Percentiles rank a stretch among this genome's conserved stretches.
Evolutionary conservation across 2,113 vertebrate genomes (phyloP).

Genomic region (Anhinga anhinga): DNA sequence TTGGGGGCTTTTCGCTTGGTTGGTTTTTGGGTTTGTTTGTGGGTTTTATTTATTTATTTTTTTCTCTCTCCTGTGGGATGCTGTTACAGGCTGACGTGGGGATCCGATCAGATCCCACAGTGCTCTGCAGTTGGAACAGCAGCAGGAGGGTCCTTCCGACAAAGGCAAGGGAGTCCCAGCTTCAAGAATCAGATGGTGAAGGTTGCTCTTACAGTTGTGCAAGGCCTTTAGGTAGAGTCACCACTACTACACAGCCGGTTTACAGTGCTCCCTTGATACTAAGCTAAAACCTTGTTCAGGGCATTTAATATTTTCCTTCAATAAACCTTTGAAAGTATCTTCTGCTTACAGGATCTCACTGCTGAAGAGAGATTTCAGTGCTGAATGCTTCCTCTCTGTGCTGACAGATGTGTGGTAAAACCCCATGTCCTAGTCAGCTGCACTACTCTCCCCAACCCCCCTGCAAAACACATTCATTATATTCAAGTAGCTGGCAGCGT

Average conservation of each 20-base stretch:
- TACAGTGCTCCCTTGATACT: background rate
- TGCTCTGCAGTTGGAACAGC: background rate
- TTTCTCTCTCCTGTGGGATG: background rate
- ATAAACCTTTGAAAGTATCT: background rate
- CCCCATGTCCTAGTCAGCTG: background rate
- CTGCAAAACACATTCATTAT: background rate
- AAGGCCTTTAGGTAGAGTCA: background rate
- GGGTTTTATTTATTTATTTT: no score
- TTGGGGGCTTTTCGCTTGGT: background rate
- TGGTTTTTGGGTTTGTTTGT: no score
- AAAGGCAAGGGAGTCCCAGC: background rate
- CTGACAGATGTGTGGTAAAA: background rate
- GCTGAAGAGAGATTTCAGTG: background rate
- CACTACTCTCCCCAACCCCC: background rate
- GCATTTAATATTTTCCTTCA: background rate
- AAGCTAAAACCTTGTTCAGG: background rate
- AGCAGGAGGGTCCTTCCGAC: background rate
- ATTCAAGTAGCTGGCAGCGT: background rate
- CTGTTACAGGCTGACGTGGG: background rate
- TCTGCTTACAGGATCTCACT: background rate
- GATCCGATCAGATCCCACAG: background rate
- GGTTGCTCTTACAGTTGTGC: background rate
- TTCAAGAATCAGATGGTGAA: background rate
- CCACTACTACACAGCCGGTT: background rate
- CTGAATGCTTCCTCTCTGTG: accelerated